Evolutionary conservation across 2,888 invertebrate species (phyloP).

Genomic region (Bembecia ichneumoniformis): DNA sequence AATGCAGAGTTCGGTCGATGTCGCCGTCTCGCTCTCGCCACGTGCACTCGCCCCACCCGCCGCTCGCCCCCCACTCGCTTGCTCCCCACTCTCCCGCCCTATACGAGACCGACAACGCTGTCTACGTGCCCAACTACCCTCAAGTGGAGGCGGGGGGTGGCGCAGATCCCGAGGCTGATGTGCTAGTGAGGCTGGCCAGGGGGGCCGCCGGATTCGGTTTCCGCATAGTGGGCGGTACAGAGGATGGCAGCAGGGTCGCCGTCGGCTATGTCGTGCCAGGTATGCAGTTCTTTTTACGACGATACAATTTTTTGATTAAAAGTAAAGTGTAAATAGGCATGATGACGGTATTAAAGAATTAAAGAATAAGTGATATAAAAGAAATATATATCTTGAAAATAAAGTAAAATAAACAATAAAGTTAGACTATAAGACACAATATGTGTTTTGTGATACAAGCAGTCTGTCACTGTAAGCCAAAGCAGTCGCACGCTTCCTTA

Average conservation of each 20-base stretch:
- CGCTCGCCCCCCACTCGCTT: slow-evolving; percentile 26
- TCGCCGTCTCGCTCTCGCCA: slow-evolving; percentile 35
- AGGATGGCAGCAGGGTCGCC: slow-evolving; percentile 96
- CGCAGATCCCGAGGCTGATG: slow-evolving; percentile 71
- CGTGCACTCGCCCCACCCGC: slow-evolving; percentile 44
- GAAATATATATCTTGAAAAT: no score
- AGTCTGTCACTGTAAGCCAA: no score
- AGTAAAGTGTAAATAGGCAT: no score
- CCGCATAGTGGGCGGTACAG: slow-evolving; percentile 97
- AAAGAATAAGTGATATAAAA: no score
- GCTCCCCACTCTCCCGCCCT: slow-evolving; percentile 36
- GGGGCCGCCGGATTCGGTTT: slow-evolving; percentile 97
- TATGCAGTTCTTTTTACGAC: no score
- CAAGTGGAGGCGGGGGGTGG: slow-evolving; percentile 56
- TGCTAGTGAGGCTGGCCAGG: slow-evolving; percentile 86
- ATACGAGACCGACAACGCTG: slow-evolving; percentile 37
- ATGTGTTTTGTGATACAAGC: no score
- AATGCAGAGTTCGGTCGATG: no score
- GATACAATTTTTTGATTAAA: no score
- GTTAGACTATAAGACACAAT: no score
- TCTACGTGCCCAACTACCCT: slow-evolving; percentile 52
- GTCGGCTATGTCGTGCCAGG: slow-evolving; percentile 96
- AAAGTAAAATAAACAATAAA: no score
- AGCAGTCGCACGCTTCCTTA: no score
- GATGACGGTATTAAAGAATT: no score